Evolutionary conservation across 2,113 vertebrate species (phyloP).

Genomic region (Mormyrus lacerda): DNA sequence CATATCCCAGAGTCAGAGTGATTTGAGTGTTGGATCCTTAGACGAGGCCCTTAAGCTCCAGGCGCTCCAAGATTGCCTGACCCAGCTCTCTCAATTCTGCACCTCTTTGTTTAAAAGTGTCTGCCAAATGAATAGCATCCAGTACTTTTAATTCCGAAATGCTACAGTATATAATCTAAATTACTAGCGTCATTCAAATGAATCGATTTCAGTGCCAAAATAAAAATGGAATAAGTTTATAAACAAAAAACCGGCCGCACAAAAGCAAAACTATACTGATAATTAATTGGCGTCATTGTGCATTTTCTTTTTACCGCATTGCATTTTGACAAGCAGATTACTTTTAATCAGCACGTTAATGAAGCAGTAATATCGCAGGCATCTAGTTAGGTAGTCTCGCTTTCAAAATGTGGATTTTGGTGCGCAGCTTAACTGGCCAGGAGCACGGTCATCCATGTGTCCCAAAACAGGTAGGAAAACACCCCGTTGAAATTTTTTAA

Average conservation of each 20-base stretch:
- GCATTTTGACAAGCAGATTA: conserved; percentile 2
- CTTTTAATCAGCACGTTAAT: not conserved
- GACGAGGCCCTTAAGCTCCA: not conserved
- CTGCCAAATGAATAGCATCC: not conserved
- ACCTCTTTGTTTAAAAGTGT: not conserved
- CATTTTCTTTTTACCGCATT: not conserved
- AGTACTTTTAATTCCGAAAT: not conserved
- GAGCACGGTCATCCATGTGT: not conserved
- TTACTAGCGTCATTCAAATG: not conserved
- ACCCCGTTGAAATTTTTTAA: not conserved
- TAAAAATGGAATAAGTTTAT: not conserved
- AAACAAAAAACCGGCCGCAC: not conserved
- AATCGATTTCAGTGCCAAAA: not conserved
- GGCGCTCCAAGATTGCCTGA: not conserved
- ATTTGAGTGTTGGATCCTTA: not conserved
- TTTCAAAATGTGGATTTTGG: not conserved
- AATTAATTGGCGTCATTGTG: not conserved
- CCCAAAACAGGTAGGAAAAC: not conserved
- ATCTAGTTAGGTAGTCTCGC: not conserved
- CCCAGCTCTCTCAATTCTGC: not conserved
- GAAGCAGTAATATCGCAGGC: not conserved
- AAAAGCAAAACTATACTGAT: not conserved
- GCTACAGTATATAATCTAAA: not conserved
- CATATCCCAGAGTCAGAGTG: not conserved
- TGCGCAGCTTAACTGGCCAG: not conserved